Conservation (phyloP, 2,113 vertebrate genomes). For the Sander vitreus region DNA sequence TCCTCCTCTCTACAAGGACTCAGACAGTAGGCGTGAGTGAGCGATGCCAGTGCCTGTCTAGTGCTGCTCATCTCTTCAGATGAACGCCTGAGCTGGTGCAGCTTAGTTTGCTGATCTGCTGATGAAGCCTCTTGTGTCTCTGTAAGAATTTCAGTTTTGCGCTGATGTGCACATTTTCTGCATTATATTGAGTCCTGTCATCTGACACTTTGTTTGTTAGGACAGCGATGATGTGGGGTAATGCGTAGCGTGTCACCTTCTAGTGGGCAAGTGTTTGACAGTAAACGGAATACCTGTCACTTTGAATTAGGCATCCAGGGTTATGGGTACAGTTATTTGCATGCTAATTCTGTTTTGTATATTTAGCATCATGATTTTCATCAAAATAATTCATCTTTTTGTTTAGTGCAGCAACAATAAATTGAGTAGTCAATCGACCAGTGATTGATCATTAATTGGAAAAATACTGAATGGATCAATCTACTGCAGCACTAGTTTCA, state of each 20-base stretch:
- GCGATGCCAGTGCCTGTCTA: neutral
- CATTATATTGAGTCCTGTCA: neutral
- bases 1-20: neutral
- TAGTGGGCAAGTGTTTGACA: conserved; percentile 3
- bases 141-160: conserved; percentile 21
- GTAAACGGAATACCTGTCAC: conserved; percentile 20
- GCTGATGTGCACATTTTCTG: conserved; percentile 21
- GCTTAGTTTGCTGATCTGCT: conserved; percentile 11
- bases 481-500: too few relatives aligned
- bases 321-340: neutral
- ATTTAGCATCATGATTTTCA: neutral
- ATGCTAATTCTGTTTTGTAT: neutral
- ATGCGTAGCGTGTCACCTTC: conserved; percentile 2
- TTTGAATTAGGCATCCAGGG: neutral
- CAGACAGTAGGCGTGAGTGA: neutral
- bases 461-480: too few relatives aligned
- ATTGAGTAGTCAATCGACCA: too few relatives aligned
- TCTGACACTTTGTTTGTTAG: neutral
- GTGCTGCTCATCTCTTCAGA: neutral
- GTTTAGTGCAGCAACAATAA: too few relatives aligned
- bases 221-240: neutral
- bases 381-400: neutral
- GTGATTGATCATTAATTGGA: too few relatives aligned
- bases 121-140: conserved; percentile 16
- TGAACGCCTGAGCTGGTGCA: neutral